phyloP scores from a whole-genome alignment of 2,797 vertebrate species.

The Sparidentex hasta region DNA sequence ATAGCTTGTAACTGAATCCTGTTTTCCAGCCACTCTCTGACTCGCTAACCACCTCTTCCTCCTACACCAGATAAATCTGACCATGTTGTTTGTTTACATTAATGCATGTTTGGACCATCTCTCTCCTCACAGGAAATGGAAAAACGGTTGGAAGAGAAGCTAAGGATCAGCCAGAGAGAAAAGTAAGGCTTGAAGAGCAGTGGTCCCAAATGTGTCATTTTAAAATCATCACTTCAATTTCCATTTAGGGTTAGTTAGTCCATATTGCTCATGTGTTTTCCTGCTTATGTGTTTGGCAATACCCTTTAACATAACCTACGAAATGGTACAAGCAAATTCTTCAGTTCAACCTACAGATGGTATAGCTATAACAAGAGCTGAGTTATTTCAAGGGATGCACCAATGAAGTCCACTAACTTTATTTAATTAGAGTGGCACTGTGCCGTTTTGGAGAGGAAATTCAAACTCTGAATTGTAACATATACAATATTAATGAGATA shows the following conservation, averaged over 20 bases:
- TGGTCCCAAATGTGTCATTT: not conserved
- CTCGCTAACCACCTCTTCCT: conserved; percentile 50
- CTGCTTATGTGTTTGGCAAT: not conserved
- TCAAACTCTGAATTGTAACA: too few species aligned
- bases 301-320: not conserved
- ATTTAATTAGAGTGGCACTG: not conserved
- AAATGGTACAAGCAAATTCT: not conserved
- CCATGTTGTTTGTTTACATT: conserved; percentile 50
- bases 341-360: not conserved
- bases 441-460: too few species aligned
- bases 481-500: too few species aligned
- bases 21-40: conserved; percentile 47
- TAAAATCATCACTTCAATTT: not conserved
- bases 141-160: conserved; percentile 95
- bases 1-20: conserved; percentile 85
- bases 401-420: not conserved
- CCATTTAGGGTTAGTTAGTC: not conserved
- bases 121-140: conserved; percentile 92
- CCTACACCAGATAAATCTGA: conserved; percentile 18
- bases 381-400: not conserved
- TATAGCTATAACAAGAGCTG: not conserved
- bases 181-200: conserved; percentile 82
- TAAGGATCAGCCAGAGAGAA: conserved; percentile 95
- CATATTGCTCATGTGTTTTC: too few species aligned
- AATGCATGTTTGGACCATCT: conserved; percentile 20